phyloP scores from a whole-genome alignment of 2,113 vertebrate species.

The Epinephelus moara region DNA sequence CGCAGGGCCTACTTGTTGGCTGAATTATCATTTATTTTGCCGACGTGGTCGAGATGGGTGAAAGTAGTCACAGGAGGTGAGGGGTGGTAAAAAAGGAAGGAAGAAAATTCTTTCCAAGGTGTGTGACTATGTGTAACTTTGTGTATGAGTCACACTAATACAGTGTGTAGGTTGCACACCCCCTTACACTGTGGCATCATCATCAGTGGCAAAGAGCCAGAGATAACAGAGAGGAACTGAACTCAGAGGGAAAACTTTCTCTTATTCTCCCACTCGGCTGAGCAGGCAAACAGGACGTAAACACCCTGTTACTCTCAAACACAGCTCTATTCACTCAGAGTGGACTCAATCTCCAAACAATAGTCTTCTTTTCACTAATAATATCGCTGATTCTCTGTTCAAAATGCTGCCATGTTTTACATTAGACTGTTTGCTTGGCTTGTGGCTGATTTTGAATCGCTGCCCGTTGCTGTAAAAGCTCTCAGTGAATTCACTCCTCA shows the following conservation, averaged over 20 bases:
- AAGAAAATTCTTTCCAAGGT: constrained; percentile 56
- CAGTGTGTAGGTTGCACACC: constrained; percentile 32
- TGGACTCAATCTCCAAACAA: not conserved
- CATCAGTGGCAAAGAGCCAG: constrained; percentile 58
- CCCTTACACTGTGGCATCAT: constrained; percentile 50
- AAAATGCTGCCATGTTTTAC: not conserved
- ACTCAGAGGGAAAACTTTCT: constrained; percentile 40
- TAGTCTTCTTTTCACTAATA: not conserved
- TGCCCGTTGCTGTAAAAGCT: not conserved
- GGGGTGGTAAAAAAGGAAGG: constrained; percentile 37
- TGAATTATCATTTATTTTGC: constrained; percentile 15
- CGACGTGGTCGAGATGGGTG: not conserved
- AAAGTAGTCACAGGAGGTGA: constrained; percentile 44
- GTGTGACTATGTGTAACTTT: constrained; percentile 38
- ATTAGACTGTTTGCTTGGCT: not conserved
- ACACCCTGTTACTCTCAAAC: not conserved
- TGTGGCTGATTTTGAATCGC: not conserved
- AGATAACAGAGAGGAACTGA: constrained; percentile 52
- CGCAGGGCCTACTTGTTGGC: no score
- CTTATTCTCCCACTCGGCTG: constrained; percentile 20
- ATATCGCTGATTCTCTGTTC: not conserved
- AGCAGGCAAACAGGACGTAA: constrained; percentile 12
- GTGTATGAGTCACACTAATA: constrained; percentile 37
- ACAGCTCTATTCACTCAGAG: not conserved
- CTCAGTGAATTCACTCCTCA: not conserved